phyloP scores from a whole-genome alignment of 2,888 invertebrate genomes.

The Cremastinae sp. region DNA sequence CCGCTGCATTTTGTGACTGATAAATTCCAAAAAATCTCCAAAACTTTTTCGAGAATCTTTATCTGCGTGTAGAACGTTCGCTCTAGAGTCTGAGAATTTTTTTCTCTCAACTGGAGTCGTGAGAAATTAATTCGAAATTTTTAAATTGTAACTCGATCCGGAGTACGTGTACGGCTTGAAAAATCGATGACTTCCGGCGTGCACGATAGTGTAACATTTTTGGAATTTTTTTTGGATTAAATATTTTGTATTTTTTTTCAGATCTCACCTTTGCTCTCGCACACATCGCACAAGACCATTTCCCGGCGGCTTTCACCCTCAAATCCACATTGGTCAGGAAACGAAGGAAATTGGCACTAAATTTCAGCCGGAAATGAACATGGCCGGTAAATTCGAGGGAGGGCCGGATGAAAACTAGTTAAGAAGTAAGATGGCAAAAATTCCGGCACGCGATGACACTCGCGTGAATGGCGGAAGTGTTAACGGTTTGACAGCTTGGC shows the following conservation, averaged over 20 bases:
- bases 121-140: too few species aligned
- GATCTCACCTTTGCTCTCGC: slow-evolving; percentile 73
- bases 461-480: slow-evolving; percentile 65
- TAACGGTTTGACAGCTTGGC: slow-evolving; percentile 75
- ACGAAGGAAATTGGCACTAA: neutral
- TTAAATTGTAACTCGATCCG: neutral
- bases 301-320: slow-evolving; percentile 56
- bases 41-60: neutral
- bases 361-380: neutral
- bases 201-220: too few species aligned
- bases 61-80: too few species aligned
- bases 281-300: slow-evolving; percentile 77
- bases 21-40: neutral
- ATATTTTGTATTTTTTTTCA: too few species aligned
- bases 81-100: too few species aligned
- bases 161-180: neutral
- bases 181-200: slow-evolving; percentile 45
- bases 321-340: slow-evolving; percentile 43
- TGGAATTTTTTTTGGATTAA: too few species aligned
- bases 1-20: neutral
- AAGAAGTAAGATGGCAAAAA: neutral
- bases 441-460: slow-evolving; percentile 37
- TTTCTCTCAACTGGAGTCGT: too few species aligned
- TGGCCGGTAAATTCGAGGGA: neutral
- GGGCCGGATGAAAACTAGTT: neutral